Base-by-base conservation (phyloP, 2,888 invertebrate species). In the Ormyrus thymus region DNA sequence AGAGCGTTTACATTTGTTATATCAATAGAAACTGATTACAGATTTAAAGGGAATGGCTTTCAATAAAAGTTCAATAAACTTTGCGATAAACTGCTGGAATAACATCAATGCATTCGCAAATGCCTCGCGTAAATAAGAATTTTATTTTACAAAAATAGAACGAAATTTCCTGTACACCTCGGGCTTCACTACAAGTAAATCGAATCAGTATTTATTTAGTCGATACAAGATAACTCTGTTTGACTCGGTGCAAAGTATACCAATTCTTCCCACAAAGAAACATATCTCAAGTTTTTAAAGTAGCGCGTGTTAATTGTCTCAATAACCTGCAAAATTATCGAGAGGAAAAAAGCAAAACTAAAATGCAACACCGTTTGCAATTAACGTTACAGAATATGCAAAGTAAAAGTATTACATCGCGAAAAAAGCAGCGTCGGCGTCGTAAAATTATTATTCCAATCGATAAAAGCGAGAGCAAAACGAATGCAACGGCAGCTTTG, bases 161-260 rank as follows among this genome's bases (percentile, higher is more conserved):
- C 11, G 45, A 62, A 70, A 77, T 53, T 64, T 64, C 7, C 53
- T 29, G 43, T 65, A 45, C 64, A n/a, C n/a, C 11, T 64, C 50
- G 43, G 9, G 46, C 10, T 53, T 65, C 7, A 9, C 65, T 53
- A 51, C 46, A 71, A 71, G 53, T 71, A 64, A 77, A 65, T 59
- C 13, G 46, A 71, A 77, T 59, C 71, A 77, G 65, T 77, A 77
- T 77, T 77, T 71, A 65, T 45, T 10, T 55, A 62, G 48, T 64
- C 9, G 48, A 69, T 68, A 56, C 13, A 56, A 76, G 62, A 76
- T 69, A 76, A 55, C 55, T 68, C n/a, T 51, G 46, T 48, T 58
- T 53, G 5, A 15, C 29, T 68, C 59, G 29, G 56, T 46, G n/a
- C n/a, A 13, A 55, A 55, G 10, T 43, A 45, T 45, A 43, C 7